Percentiles rank a stretch among this genome's conserved stretches.
Conservation (phyloP, 37 sponge, comb jelly and placozoan genomes). For the Dysidea cf. avara region DNA sequence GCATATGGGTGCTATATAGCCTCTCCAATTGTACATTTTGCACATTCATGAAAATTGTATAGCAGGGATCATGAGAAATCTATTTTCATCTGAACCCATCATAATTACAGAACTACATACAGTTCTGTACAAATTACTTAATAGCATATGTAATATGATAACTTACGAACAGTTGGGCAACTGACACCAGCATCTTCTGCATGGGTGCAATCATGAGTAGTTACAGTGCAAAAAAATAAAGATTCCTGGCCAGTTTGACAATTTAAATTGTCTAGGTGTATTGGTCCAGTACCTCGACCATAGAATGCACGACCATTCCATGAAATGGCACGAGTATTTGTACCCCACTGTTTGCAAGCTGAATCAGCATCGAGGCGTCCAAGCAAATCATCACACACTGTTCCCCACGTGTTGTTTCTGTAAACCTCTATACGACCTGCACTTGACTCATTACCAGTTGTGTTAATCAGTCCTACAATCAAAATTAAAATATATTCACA, state of each 20-base stretch:
- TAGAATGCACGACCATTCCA: background rate
- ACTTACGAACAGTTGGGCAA: slow-evolving; percentile 5
- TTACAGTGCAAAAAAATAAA: background rate
- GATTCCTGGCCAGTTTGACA: background rate
- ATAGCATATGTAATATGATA: no score
- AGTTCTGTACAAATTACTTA: no score
- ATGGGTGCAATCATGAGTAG: slow-evolving; percentile 1
- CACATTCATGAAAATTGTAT: no score
- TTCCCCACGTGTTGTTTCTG: slow-evolving; percentile 3
- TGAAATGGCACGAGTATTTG: background rate
- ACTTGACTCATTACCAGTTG: background rate
- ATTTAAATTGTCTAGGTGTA: background rate
- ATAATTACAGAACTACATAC: no score
- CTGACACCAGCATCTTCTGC: slow-evolving; percentile 8
- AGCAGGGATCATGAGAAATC: no score
- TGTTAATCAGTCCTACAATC: background rate
- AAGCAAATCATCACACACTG: slow-evolving; percentile 9
- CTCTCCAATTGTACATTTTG: no score
- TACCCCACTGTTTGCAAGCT: slow-evolving; percentile 21
- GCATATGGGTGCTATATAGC: no score
- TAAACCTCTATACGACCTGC: slow-evolving; percentile 19
- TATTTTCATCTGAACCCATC: no score
- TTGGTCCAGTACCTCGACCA: slow-evolving; percentile 20
- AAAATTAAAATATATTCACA: no score
- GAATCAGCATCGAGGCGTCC: background rate